Conservation (phyloP, 2,888 invertebrate genomes). For the Eupithecia inturbata region DNA sequence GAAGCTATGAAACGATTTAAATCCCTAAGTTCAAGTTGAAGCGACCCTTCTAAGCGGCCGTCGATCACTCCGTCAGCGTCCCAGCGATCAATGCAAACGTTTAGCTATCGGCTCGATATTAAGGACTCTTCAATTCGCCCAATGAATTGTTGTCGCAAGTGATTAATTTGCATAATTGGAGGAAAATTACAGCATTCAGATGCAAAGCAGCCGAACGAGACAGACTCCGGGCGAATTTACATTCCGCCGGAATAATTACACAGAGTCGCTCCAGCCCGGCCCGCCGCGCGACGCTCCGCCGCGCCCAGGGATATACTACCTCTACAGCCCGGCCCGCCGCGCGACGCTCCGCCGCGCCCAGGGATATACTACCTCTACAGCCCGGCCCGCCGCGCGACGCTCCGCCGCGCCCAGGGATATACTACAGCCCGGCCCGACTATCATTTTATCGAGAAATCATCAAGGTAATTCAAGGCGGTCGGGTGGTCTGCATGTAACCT, state of each 20-base stretch:
- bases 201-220: constrained; percentile 62
- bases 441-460: background rate
- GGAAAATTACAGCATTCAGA: constrained; percentile 60
- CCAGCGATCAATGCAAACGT: constrained; percentile 17
- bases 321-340: background rate
- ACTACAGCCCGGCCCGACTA: background rate
- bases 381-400: background rate
- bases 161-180: constrained; percentile 71
- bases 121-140: constrained; percentile 49
- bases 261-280: background rate
- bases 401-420: background rate
- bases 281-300: background rate
- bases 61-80: background rate
- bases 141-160: constrained; percentile 63
- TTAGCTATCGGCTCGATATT: constrained; percentile 35
- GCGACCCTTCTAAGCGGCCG: background rate
- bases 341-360: background rate
- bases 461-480: background rate
- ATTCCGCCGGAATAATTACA: constrained; percentile 58
- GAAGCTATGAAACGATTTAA: no score
- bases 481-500: background rate
- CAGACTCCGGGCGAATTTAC: constrained; percentile 55
- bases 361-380: background rate
- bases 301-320: background rate
- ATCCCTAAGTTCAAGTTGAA: no score